Base-by-base conservation (phyloP, 2,113 vertebrate genomes). In the Marmota monax region DNA sequence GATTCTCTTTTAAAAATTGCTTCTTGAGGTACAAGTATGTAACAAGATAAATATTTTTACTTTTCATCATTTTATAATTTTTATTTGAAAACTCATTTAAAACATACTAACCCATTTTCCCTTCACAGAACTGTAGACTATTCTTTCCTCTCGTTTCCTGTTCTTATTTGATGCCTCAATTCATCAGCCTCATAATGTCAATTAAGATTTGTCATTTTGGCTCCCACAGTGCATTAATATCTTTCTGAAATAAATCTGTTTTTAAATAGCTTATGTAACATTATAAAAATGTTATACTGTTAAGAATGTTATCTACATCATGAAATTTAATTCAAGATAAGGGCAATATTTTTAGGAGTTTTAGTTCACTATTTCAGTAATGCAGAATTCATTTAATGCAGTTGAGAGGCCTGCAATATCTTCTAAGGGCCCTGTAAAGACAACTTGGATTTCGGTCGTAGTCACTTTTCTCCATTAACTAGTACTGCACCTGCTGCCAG, bases 41-140 rank as follows among this genome's bases (percentile, higher is more conserved):
- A 90, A 74, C 23, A 67, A 67, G 79, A 67, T 32, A 69, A 85
- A 45, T 34, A 72, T 74, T 77, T 51, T 77, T 87, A 77, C n/a
- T n/a, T 83, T 72, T 9, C 77, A 53, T 10, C 92, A 73, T 96
- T 97, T 74, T n/a, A 3, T 53, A 39, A 69, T 39, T 96, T 93
- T 88, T 93, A 73, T 69, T 48, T 0, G 61, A 76, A 78, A 90
- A 61, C 37, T 77, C 18, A 93, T 76, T 48, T 95, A 78, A 78
- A 84, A 48, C 29, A 39, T 70, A 70, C 27, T 34, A 39, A 73
- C 39, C 25, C 23, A n/a, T 53, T 20, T 34, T 8, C 22, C 27
- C 5, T 9, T 18, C 7, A 12, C 4, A 63, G 73, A 37, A 70
- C 34, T 88, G 16, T 70, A 73, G 27, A 73, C 45, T 84, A 14